Evolutionary conservation across 2,888 invertebrate genomes (phyloP), one percentile per base, ranked within the genome.

Genomic region (Caenorhabditis panamensis): DNA sequence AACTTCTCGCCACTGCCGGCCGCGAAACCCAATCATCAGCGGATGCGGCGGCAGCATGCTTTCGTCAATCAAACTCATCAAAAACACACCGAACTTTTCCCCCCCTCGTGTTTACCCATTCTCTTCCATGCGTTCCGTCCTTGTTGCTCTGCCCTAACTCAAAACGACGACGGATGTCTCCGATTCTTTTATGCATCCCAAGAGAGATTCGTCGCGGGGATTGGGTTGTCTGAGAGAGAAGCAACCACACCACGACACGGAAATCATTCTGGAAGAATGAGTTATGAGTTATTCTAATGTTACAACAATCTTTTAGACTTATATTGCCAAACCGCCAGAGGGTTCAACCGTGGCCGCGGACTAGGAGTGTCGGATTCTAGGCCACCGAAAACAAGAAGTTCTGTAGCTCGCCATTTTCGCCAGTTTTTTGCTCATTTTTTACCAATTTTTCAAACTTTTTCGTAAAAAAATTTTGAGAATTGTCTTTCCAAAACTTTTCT

Each of bases 31-130:
- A 71, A 71, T 71, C 62, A 71, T 71, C 71, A 71, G 24, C 24
- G 18, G 24, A 2, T 2, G 54, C 28, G 24, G 71, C 62, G 41
- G 41, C 41, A 41, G 53, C 69, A 69, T 18, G 53, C 49, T 63
- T 72, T 64, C 56, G 72, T 72, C 72, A 72, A 72, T 72, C 72
- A 72, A 72, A 64, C 64, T 72, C 72, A 64, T 72, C 72, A 63
- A 72, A 62, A 64, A 63, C 63, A 62, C 36, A 36, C 64, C 63
- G 58, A 63, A 56, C 71, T 54, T 61, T 37, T 49, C 13, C 13
- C 16, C 22, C 36, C n/a, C n/a, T n/a, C n/a, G 18, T 47, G 36
- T 69, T 36, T 69, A 16, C 26, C 28, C 54, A 22, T 47, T 53
- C 54, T 44, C 20, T 71, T 28, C 53, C n/a, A n/a, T n/a, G n/a